phyloP scores from a whole-genome alignment of 2,888 invertebrate species.

The Sesia apiformis region DNA sequence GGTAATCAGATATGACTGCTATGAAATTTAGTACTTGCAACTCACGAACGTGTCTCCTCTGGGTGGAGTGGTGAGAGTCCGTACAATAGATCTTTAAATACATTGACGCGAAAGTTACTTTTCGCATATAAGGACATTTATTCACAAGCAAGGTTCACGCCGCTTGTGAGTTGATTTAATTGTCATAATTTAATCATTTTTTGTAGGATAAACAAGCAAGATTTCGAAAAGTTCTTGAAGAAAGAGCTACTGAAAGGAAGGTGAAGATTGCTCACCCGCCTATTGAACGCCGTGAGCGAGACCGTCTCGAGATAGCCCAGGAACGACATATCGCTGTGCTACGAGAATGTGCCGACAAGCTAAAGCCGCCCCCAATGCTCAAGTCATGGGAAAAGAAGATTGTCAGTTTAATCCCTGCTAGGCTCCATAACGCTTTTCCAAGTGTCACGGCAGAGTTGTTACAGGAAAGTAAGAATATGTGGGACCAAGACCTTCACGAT shows the following conservation, averaged over 20 bases:
- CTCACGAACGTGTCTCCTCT: too few species aligned
- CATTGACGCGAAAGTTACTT: too few species aligned
- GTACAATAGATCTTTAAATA: not conserved
- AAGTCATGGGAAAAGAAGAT: slow-evolving; percentile 77
- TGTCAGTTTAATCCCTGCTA: slow-evolving; percentile 66
- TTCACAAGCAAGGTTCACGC: too few species aligned
- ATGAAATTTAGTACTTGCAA: too few species aligned
- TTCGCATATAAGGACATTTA: too few species aligned
- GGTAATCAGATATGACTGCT: slow-evolving; percentile 23
- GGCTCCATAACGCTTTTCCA: slow-evolving; percentile 72
- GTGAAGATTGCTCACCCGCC: slow-evolving; percentile 43
- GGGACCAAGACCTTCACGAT: slow-evolving; percentile 74
- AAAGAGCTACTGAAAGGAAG: slow-evolving; percentile 49
- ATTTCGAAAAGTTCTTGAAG: slow-evolving; percentile 51
- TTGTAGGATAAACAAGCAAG: slow-evolving; percentile 58
- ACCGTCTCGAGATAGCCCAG: slow-evolving; percentile 63
- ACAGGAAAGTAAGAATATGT: slow-evolving; percentile 72
- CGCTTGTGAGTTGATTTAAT: too few species aligned
- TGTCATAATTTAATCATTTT: slow-evolving; percentile 5
- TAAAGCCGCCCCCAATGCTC: slow-evolving; percentile 77
- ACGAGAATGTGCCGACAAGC: slow-evolving; percentile 70
- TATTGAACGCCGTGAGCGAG: slow-evolving; percentile 45
- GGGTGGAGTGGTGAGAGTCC: too few species aligned
- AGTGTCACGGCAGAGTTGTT: slow-evolving; percentile 68
- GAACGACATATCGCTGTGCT: slow-evolving; percentile 69